phyloP scores from a whole-genome alignment of 2,113 vertebrate species.

The Chionis minor region DNA sequence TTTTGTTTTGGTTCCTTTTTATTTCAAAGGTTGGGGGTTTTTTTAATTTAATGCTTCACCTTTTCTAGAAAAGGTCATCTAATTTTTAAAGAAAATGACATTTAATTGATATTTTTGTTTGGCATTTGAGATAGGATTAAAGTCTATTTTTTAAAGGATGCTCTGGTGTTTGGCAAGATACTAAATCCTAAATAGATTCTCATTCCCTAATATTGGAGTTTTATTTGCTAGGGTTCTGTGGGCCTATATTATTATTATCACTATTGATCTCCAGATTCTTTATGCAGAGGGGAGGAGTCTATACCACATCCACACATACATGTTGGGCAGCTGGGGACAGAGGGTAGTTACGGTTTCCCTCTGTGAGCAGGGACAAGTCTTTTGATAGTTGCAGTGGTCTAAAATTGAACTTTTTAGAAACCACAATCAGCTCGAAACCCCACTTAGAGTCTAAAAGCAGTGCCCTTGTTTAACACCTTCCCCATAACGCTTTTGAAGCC shows the following conservation, averaged over 20 bases:
- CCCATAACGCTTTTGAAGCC: background rate
- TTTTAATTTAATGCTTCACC: background rate
- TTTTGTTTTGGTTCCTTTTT: background rate
- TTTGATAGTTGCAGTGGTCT: background rate
- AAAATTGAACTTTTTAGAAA: background rate
- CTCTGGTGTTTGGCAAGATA: background rate
- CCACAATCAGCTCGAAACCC: background rate
- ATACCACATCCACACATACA: background rate
- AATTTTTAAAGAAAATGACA: constrained; percentile 43
- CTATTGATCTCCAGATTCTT: background rate
- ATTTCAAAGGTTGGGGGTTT: background rate
- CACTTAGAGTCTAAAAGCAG: background rate
- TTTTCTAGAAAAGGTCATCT: constrained; percentile 44
- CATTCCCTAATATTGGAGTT: background rate
- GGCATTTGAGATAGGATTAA: constrained; percentile 58
- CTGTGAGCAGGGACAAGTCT: background rate
- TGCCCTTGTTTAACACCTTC: constrained; percentile 26
- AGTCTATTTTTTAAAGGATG: background rate
- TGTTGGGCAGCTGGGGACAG: background rate
- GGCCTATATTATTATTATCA: background rate
- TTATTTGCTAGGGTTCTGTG: background rate
- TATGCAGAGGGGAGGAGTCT: background rate
- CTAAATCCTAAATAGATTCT: constrained; percentile 2
- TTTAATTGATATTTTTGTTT: constrained; percentile 59
- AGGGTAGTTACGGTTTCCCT: background rate